Percentiles rank a stretch among this genome's conserved stretches.
These are phyloP conservation scores for Lasioglossum zephyrum DNA, from an alignment of 2,888 invertebrate genomes.

Conservation along the genomic window DNA sequence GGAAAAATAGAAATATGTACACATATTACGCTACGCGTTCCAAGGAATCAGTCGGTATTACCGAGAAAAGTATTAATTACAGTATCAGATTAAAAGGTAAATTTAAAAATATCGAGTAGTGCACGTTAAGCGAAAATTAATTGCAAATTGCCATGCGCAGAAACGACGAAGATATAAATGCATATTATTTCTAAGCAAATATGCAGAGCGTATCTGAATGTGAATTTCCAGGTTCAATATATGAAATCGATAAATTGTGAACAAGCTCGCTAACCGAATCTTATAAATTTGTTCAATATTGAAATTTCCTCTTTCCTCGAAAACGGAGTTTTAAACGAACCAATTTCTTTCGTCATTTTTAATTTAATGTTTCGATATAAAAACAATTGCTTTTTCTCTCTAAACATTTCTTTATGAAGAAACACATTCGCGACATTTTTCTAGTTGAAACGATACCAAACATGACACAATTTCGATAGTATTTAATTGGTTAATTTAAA, in stretches of 20 bases:
- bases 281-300: background rate
- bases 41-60: background rate
- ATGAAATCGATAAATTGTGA: conserved; percentile 1
- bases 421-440: background rate
- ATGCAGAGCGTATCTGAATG: background rate
- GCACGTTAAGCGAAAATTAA: background rate
- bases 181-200: background rate
- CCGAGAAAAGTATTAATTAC: background rate
- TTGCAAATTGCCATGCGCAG: background rate
- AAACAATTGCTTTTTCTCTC: background rate
- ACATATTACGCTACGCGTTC: background rate
- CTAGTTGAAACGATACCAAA: background rate
- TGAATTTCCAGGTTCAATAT: background rate
- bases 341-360: background rate
- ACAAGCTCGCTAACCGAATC: background rate
- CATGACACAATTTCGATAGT: background rate
- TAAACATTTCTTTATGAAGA: background rate
- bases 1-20: background rate
- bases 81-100: background rate
- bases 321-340: background rate
- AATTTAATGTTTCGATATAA: background rate
- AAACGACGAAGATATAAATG: background rate
- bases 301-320: background rate
- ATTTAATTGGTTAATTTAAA: too few species aligned
- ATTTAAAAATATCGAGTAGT: background rate